Evolutionary conservation across 1,140 invertebrate species (phyloP), one percentile per base, ranked within the genome.

Genomic region (Trachymyrmex cornetzi): DNA sequence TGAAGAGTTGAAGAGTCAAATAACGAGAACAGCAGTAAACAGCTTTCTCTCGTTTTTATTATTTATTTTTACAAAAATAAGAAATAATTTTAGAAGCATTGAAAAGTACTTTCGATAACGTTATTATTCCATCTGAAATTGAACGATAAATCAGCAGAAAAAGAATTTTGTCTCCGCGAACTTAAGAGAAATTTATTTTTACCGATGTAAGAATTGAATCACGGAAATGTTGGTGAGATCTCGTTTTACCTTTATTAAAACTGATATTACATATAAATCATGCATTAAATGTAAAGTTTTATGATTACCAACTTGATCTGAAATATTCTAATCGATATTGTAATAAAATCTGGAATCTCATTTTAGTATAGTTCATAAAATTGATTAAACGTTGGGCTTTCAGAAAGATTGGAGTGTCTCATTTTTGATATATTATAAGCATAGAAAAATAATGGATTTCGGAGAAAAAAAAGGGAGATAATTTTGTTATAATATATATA

Each of bases 341-440:
- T 63, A 84, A 84, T 75, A 61, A 84, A 84, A 27, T 57, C 22
- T 27, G 38, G 55, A 75, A 74, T 75, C 55, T 84, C 71, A 61
- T 84, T 63, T 74, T 84, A 74, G 38, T 74, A 30, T 48, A 74
- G 67, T 82, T 82, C 38, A 48, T 84, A 84, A 50, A 75, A 75
- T 84, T 74, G 80, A 84, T 84, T 84, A 84, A 84, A 84, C n/a
- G 48, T 55, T 19, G 80, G 63, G 69, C n/a, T 84, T 34, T 9
- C 9, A 48, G 24, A 27, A 48, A 34, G 12, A 84, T 71, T 27
- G 53, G 38, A 57, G 30, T 34, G 69, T 74, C 69, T 74, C 69
- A 59, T 61, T 74, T 48, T 19, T 74, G n/a, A 63, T 61, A 59
- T 72, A 72, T 82, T 69, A 34, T 57, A 61, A 75, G 24, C 55